Percentiles rank a stretch among this genome's conserved stretches.
These are phyloP conservation scores for Heliothis peltigera DNA, from an alignment of 2,888 invertebrate species.

Conservation along the genomic window DNA sequence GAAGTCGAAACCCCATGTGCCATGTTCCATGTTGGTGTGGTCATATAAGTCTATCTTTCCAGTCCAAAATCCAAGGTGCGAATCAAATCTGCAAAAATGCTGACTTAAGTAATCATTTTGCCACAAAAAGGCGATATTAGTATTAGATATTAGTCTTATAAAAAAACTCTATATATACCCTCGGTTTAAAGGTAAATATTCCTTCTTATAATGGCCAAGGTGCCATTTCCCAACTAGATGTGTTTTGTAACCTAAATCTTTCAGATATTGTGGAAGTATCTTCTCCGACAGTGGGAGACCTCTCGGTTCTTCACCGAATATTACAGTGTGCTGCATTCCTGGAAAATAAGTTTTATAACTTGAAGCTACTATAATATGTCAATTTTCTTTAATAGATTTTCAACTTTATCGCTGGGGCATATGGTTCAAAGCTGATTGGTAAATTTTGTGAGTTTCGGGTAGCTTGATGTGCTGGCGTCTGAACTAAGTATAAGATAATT, in stretches of 20 bases:
- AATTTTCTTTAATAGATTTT: no score
- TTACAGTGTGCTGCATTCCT: slow-evolving; percentile 94
- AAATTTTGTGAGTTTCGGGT: no score
- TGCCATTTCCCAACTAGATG: slow-evolving; percentile 97
- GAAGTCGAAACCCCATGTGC: slow-evolving; percentile 92
- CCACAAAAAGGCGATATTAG: no score
- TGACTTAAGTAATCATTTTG: no score
- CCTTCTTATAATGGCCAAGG: slow-evolving; percentile 93
- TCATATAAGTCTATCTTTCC: slow-evolving; percentile 97
- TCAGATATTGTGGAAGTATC: slow-evolving; percentile 95
- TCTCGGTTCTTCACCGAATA: slow-evolving; percentile 94
- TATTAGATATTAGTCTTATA: no score
- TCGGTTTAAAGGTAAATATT: slow-evolving; percentile 93
- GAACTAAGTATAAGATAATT: no score
- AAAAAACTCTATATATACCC: slow-evolving; percentile 83
- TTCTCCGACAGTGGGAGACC: slow-evolving; percentile 95
- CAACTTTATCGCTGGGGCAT: no score
- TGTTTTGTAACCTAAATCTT: slow-evolving; percentile 93
- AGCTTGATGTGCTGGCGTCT: no score
- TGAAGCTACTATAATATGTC: no score
- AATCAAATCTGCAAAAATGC: slow-evolving; percentile 90
- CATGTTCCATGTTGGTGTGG: slow-evolving; percentile 93
- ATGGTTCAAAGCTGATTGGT: no score
- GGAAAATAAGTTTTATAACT: slow-evolving; percentile 3
- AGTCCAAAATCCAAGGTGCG: slow-evolving; percentile 95